A percentile compares a stretch with the other conserved stretches of the same genome.
Evolutionary conservation across 2,113 vertebrate species (phyloP).

Genomic region (Taxidea taxus): DNA sequence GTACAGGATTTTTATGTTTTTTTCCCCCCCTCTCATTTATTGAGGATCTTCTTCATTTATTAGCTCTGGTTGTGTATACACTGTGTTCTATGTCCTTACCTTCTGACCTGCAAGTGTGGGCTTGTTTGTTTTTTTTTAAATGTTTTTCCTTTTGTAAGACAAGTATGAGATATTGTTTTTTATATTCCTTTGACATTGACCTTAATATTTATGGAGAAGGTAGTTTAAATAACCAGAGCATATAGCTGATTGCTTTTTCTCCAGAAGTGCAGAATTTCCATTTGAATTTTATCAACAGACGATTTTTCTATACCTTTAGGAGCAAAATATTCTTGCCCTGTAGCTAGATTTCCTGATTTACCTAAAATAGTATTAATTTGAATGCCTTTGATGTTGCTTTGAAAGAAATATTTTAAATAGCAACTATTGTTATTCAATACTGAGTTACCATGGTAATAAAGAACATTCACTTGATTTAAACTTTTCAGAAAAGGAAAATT

Average conservation of each 20-base stretch:
- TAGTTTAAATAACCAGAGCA: neutral
- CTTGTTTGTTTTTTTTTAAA: neutral
- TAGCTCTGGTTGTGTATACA: neutral
- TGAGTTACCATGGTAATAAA: conserved; percentile 55
- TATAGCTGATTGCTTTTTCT: neutral
- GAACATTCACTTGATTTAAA: conserved; percentile 50
- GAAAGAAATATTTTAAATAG: conserved; percentile 60
- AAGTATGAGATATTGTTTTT: neutral
- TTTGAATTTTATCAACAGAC: conserved; percentile 26
- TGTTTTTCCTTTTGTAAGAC: neutral
- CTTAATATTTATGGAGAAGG: neutral
- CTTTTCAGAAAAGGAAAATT: conserved; percentile 41
- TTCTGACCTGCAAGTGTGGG: neutral
- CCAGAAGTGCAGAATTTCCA: neutral
- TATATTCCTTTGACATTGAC: neutral
- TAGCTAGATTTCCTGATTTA: conserved; percentile 38
- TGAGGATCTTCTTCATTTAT: neutral
- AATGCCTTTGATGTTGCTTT: conserved; percentile 36
- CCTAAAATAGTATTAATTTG: conserved; percentile 28
- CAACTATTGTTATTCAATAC: conserved; percentile 47
- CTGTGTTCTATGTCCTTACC: neutral
- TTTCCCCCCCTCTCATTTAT: neutral
- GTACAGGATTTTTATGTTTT: neutral
- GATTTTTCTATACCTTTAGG: neutral
- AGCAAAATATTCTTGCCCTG: conserved; percentile 16